Conservation (phyloP, 2,888 invertebrate species). For the Tetheella fluctuosa region DNA sequence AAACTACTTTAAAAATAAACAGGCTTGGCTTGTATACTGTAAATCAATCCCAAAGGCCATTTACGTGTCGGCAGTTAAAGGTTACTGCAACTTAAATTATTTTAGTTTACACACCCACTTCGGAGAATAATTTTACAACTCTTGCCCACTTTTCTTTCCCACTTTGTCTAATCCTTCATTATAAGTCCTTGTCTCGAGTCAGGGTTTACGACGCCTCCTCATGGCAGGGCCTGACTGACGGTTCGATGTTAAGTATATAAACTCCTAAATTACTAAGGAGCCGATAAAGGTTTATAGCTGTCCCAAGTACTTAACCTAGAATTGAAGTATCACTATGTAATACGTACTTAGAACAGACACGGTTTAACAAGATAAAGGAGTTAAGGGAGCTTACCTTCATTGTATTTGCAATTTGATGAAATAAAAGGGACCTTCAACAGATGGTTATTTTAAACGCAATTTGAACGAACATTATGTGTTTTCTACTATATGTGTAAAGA, state of each 20-base stretch:
- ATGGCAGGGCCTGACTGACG: constrained; percentile 21
- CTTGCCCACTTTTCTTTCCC: not conserved
- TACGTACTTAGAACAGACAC: constrained; percentile 7
- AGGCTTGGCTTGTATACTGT: not conserved
- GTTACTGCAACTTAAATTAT: constrained; percentile 5
- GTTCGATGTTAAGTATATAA: constrained; percentile 46
- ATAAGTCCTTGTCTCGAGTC: constrained; percentile 12
- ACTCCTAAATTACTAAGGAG: constrained; percentile 50
- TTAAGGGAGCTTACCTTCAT: constrained; percentile 4
- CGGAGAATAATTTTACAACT: not conserved
- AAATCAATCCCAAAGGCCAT: constrained; percentile 6
- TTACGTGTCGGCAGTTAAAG: constrained; percentile 5
- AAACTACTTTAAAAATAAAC: not conserved
- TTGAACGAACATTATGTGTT: not conserved
- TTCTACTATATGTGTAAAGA: not conserved
- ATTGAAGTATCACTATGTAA: constrained; percentile 18
- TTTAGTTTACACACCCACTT: not conserved
- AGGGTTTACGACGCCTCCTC: constrained; percentile 19
- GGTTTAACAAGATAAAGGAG: constrained; percentile 6
- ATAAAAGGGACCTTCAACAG: not conserved
- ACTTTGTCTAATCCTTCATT: constrained; percentile 10
- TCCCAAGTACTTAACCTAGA: constrained; percentile 33
- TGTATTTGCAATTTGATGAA: not conserved
- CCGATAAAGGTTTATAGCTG: constrained; percentile 50
- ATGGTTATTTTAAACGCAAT: not conserved